Conservation (phyloP, 2,113 vertebrate genomes). For the Ailuropoda melanoleuca region DNA sequence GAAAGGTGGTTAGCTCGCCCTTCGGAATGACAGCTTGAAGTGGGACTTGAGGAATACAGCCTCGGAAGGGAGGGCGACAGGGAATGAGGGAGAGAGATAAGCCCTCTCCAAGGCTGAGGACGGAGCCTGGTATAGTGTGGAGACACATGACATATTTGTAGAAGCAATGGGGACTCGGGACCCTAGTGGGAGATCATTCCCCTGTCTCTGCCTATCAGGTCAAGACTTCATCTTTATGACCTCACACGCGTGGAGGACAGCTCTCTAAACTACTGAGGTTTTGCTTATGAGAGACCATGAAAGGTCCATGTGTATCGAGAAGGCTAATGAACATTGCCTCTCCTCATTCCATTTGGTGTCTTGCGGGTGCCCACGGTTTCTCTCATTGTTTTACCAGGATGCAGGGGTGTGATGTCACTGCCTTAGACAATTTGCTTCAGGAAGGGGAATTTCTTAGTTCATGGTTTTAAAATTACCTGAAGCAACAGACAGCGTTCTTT, state of each 20-base stretch:
- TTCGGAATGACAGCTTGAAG: neutral
- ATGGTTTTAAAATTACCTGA: slow-evolving; percentile 15
- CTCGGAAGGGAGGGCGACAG: neutral
- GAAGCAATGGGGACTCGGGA: neutral
- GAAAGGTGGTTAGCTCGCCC: neutral
- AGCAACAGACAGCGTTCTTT: neutral
- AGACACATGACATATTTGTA: accelerated
- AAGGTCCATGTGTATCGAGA: accelerated
- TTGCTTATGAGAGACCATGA: no score
- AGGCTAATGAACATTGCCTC: accelerated
- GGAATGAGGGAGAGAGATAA: accelerated
- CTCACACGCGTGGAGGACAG: accelerated
- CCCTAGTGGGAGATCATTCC: accelerated
- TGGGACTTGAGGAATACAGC: neutral
- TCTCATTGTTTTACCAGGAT: accelerated
- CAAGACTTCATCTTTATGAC: neutral
- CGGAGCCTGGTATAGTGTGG: accelerated
- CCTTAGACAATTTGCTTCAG: neutral
- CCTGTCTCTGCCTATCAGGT: neutral
- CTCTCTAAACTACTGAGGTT: neutral
- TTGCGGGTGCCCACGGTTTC: neutral
- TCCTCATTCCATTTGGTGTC: accelerated
- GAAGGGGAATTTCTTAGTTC: neutral
- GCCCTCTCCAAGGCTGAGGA: neutral
- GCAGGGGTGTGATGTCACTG: neutral